Percentiles rank a stretch among this genome's conserved stretches.
Evolutionary conservation across 1,140 invertebrate genomes (phyloP).

Genomic region (Drosophila ironensis): DNA sequence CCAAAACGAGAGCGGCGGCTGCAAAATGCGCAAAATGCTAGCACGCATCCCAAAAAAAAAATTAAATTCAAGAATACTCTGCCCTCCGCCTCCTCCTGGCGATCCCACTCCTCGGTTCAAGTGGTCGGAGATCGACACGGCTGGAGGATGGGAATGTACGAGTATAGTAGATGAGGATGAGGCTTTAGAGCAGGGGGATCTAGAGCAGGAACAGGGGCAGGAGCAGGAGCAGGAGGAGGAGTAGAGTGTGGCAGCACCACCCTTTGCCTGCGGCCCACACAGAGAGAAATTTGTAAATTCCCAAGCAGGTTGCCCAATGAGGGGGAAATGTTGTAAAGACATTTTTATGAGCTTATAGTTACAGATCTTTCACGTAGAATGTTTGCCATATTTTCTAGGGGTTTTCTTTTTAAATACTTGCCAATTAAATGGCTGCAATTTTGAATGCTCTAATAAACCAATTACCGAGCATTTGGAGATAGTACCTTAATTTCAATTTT

Average conservation of each 20-base stretch:
- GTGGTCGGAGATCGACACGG: conserved; percentile 34
- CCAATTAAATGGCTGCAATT: too few species aligned
- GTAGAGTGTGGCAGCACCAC: conserved; percentile 34
- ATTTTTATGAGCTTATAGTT: not conserved
- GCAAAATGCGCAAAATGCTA: conserved; percentile 58
- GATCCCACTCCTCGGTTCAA: conserved; percentile 1
- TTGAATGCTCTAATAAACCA: too few species aligned
- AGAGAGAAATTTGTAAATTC: not conserved
- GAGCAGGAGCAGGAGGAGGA: conserved; percentile 3
- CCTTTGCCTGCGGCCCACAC: conserved; percentile 6
- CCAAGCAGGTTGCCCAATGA: not conserved
- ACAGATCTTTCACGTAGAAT: not conserved
- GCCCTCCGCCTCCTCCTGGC: not conserved
- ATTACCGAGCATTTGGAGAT: too few species aligned
- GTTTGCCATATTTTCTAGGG: too few species aligned
- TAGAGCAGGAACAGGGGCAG: conserved; percentile 1
- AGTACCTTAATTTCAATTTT: too few species aligned
- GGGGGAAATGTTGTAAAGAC: too few species aligned
- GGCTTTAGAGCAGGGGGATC: not conserved
- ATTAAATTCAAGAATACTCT: not conserved
- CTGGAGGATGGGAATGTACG: conserved; percentile 1
- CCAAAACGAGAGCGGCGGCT: conserved; percentile 54
- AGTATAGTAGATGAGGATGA: too few species aligned
- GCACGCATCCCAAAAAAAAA: conserved; percentile 23
- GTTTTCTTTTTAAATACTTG: too few species aligned